Evolutionary conservation across 2,113 vertebrate genomes (phyloP).

Genomic region (Sylvilagus bachmani): DNA sequence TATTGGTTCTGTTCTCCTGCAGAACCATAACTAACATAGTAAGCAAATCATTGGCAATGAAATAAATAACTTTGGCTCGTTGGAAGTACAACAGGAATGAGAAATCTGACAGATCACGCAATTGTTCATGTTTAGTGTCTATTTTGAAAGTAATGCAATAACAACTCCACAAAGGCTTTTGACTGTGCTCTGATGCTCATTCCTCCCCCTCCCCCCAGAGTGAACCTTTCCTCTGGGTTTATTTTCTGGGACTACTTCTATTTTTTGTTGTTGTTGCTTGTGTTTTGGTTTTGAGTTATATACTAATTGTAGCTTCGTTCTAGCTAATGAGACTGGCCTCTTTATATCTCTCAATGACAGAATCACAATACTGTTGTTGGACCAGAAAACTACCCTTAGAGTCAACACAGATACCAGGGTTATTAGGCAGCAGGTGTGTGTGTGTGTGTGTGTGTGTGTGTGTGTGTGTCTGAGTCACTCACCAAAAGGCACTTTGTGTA

Average conservation of each 20-base stretch:
- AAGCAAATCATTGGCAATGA: not conserved
- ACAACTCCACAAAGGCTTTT: constrained; percentile 24
- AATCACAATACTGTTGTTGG: not conserved
- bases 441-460: constrained; percentile 26
- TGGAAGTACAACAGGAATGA: not conserved
- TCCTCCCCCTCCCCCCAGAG: constrained; percentile 18
- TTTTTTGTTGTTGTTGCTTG: not conserved
- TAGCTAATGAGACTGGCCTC: constrained; percentile 37
- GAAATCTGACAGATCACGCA: not conserved
- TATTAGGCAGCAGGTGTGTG: constrained; percentile 53
- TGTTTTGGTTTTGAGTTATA: not conserved
- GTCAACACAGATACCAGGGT: not conserved
- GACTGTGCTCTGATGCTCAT: not conserved
- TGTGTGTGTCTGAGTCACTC: not conserved
- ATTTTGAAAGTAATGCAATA: not conserved
- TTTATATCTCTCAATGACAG: constrained; percentile 59
- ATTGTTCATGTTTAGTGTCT: not conserved
- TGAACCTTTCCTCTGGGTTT: constrained; percentile 48
- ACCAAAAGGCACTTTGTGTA: constrained; percentile 34
- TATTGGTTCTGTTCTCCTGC: not conserved
- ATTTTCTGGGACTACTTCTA: constrained; percentile 17
- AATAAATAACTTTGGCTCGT: not conserved
- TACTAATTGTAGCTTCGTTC: not conserved
- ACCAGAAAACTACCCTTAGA: constrained; percentile 56
- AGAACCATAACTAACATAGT: not conserved